phyloP scores from a whole-genome alignment of 1,140 invertebrate species.

The Platyscapa corneri region DNA sequence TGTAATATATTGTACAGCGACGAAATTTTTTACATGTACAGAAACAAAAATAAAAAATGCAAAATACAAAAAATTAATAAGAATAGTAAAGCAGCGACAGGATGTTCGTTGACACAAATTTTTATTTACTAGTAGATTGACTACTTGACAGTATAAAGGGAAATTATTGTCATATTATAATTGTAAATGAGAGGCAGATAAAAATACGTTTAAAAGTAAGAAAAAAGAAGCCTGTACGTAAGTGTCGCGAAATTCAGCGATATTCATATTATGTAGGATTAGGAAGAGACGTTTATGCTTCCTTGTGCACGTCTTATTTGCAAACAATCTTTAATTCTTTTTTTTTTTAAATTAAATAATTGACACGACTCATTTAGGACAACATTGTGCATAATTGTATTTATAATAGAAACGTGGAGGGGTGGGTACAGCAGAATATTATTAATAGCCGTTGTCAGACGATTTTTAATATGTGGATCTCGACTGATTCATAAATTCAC shows the following conservation, averaged over 20 bases:
- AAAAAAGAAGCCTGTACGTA: constrained; percentile 39
- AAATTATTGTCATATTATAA: constrained; percentile 44
- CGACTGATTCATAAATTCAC: constrained; percentile 20
- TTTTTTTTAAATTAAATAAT: background rate
- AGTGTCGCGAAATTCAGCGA: constrained; percentile 22
- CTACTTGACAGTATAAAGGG: constrained; percentile 34
- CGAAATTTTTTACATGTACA: constrained; percentile 50
- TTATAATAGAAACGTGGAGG: constrained; percentile 34
- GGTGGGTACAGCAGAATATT: constrained; percentile 16
- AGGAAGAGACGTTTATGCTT: constrained; percentile 49
- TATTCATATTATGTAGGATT: constrained; percentile 41
- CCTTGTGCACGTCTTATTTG: constrained; percentile 13
- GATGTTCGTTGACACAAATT: constrained; percentile 6
- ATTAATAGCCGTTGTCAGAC: background rate
- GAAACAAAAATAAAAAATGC: constrained; percentile 43
- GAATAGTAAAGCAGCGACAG: constrained; percentile 12
- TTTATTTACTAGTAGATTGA: constrained; percentile 45
- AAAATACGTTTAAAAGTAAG: constrained; percentile 38
- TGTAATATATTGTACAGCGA: constrained; percentile 52
- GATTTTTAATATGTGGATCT: constrained; percentile 7
- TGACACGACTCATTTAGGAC: constrained; percentile 24
- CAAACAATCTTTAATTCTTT: constrained; percentile 12
- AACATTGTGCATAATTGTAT: constrained; percentile 42
- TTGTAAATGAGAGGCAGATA: constrained; percentile 32
- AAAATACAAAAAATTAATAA: constrained; percentile 39